Conservation (phyloP, 2,797 vertebrate genomes). For the Enteromius trimaculatus region DNA sequence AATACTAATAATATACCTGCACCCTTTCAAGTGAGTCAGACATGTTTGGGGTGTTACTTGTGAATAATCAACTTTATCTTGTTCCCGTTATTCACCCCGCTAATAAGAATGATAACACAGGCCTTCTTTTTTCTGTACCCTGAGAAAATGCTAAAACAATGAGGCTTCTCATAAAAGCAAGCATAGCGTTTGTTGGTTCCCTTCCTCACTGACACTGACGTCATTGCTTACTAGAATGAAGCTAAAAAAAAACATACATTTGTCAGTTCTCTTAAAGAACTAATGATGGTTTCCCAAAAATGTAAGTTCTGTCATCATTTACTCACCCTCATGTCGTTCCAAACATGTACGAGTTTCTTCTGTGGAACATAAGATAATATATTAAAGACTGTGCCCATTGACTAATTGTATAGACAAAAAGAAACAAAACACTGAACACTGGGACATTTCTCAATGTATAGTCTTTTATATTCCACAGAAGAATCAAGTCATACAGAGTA, state of each 20-base stretch:
- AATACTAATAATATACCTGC: background rate
- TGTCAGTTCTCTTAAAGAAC: background rate
- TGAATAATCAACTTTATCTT: background rate
- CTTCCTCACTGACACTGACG: slow-evolving; percentile 51
- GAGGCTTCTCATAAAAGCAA: slow-evolving; percentile 33
- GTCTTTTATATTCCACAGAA: background rate
- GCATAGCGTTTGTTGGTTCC: slow-evolving; percentile 30
- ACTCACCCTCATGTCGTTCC: background rate
- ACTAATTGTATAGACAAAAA: background rate
- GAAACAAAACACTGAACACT: background rate
- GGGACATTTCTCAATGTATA: background rate
- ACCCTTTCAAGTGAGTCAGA: slow-evolving; percentile 8
- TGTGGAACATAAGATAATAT: background rate
- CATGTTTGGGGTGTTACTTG: background rate
- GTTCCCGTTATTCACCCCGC: background rate
- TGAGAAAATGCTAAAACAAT: slow-evolving; percentile 51
- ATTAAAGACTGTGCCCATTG: background rate
- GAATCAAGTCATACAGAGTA: background rate
- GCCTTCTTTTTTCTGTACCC: background rate
- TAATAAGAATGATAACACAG: slow-evolving; percentile 15
- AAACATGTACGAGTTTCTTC: background rate
- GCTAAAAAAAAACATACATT: background rate
- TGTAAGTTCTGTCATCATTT: background rate
- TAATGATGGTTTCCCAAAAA: background rate
- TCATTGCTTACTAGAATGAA: slow-evolving; percentile 20